Evolutionary conservation across 2,888 invertebrate genomes (phyloP), one percentile per base, ranked within the genome.

Genomic region (Drosophila kanekoi): DNA sequence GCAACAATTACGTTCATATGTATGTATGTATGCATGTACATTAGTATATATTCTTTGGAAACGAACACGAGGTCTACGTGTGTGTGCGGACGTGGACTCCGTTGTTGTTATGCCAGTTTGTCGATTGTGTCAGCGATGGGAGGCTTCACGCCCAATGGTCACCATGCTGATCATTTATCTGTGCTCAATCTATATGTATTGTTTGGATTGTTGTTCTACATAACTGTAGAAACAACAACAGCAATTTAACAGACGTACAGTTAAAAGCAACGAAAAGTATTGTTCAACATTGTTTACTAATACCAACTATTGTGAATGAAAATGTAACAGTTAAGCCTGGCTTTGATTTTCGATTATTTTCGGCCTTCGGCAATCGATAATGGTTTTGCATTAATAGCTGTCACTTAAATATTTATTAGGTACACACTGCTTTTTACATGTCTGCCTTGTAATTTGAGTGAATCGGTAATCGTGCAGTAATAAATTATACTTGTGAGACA

Each of bases 1-100:
- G 56, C 71, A 71, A 78, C 81, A 79, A 79, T 79, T 81, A 78
- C 64, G 67, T 51, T 44, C 35, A 54, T 40, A 35, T 58, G 14
- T 48, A 28, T 16, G 11, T 38, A 16, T 43, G 20, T 14, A 11
- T 16, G n/a, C 4, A 16, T n/a, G 5, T 41, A 8, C 14, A 6
- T 14, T 11, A 10, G 6, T 32, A 4, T 28, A 63, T 45, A 40
- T 58, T 58, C 54, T 58, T 63, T 59, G 48, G 13, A 53, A 78
- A 69, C 63, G 45, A 81, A 68, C 44, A 49, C 71, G 68, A 73
- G 73, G 64, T 70, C 77, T 40, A 33, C 35, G 13, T 33, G 14
- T 20, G 18, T 5, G 18, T 6, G 6, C 2, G 23, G 1, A 1
- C 23, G 28, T 28, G 28, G 28, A 28, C 28, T 40, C 4, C 8